Base-by-base conservation (phyloP, 2,113 vertebrate genomes). In the Piprites chloris region DNA sequence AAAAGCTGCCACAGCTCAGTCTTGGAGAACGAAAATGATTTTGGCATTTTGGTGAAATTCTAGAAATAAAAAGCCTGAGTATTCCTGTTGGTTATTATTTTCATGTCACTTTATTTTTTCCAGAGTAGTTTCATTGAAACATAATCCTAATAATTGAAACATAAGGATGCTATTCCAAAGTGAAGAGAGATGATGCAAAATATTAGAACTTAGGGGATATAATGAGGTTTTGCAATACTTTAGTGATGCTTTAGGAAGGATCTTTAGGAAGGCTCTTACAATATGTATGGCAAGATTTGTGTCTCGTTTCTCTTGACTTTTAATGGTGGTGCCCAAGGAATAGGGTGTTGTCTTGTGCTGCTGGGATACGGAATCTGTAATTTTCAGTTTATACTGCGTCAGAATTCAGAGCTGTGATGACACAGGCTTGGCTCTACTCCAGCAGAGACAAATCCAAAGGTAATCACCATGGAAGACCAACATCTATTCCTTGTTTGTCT, bases 251-350 rank as follows among this genome's bases (percentile, higher is more conserved):
- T n/a, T 17, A 3, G 69, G 42, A 30, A 22, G 18, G 23, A 7
- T 19, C 24, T 75, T 47, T 17, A 3, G 69, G 42, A 30, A 22
- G 18, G 23, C 6, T 19, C 24, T 75, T 47, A 39, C 59, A 15
- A 21, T 33, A 35, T 1, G 7, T 6, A 0, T 9, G 11, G 33
- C 33, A 8, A 22, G n/a, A 1, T 3, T 16, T 13, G 32, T 26
- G n/a, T 30, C 11, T n/a, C 1, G 1, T 17, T 73, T 28, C 49
- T 14, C 19, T 42, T 50, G 61, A 20, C 46, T 74, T 47, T 11
- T 19, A 4, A 5, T 9, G 28, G 0, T 0, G 2, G 2, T 37
- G 75, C 50, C 72, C 32, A 4, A 49, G 61, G 47, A 5, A 14
- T 12, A 1, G 32, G 17, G 28, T 12, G 28, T 3, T 24, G 3